Evolutionary conservation across 2,888 invertebrate species (phyloP), one percentile per base, ranked within the genome.

Genomic region (Mythimna loreyi): DNA sequence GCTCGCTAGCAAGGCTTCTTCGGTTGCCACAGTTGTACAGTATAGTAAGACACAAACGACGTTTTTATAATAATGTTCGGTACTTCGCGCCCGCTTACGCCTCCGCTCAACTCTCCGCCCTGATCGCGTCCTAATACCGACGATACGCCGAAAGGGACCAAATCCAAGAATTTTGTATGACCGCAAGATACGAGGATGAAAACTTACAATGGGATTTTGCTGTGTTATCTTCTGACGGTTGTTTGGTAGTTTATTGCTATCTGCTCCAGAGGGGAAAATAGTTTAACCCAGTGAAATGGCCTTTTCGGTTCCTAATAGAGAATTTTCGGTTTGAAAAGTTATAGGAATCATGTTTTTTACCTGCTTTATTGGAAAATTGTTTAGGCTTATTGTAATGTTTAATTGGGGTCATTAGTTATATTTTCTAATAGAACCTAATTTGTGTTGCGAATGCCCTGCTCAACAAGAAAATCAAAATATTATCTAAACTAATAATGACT

Each of bases 81-180:
- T 45, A 45, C 8, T 4, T n/a, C 5, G 3, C 19, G 52, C 28
- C 8, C 19, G 19, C 25, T 16, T 23, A 7, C 23, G 50, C 16
- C 2, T 16, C 25, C 50, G 50, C 25, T 23, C 16, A 6, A 2
- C 28, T 28, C 19, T 1, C 0, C 4, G 28, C 28, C 9, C 28
- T n/a, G 4, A 0, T n/a, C 19, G 0, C 2, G 9, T 9, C n/a
- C 2, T 83, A 77, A 80, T 80, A 75, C 74, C 49, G n/a, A 52
- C 61, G 74, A 72, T 72, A 72, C 72, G 69, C 60, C 23, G 40
- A 72, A 72, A 78, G 68, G 67, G 69, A 57, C 66, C 52, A 63
- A 75, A 81, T 75, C 57, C 60, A 64, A 57, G 69, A 71, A 75
- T 78, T 83, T 72, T 43, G 56, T 69, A 67, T 56, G 59, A 61